These are phyloP conservation scores for Dexiosoma caninum DNA, from an alignment of 2,888 invertebrate genomes.

Conservation along the genomic window DNA sequence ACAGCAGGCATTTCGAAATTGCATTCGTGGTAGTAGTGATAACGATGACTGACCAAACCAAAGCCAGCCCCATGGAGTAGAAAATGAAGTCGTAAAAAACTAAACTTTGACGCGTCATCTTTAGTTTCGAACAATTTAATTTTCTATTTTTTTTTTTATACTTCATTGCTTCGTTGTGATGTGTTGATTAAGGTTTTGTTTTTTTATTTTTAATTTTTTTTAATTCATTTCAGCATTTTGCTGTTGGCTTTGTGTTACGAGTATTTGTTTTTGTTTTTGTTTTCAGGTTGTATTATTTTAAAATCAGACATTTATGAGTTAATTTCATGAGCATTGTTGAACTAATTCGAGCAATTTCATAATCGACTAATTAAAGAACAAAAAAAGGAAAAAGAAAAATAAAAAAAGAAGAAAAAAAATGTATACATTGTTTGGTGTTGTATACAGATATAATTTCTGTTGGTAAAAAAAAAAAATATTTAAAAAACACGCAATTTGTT, in stretches of 20 bases:
- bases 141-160: conserved; percentile 13
- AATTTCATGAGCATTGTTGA: conserved; percentile 7
- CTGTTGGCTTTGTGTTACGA: too few relatives aligned
- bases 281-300: background rate
- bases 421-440: background rate
- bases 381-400: background rate
- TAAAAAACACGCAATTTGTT: too few relatives aligned
- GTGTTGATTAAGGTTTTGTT: conserved; percentile 28
- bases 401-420: background rate
- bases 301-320: conserved; percentile 27
- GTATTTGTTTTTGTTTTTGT: too few relatives aligned
- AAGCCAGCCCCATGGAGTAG: conserved; percentile 28
- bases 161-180: background rate
- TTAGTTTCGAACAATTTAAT: conserved; percentile 26
- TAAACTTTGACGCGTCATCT: conserved; percentile 37
- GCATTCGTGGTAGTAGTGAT: background rate
- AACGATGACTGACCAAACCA: conserved; percentile 35
- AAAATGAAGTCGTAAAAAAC: conserved; percentile 32
- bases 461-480: too few relatives aligned
- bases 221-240: background rate
- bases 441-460: background rate
- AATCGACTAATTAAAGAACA: conserved; percentile 27
- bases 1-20: background rate
- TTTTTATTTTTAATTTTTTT: background rate
- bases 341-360: conserved; percentile 17